Evolutionary conservation across 2,888 invertebrate genomes (phyloP), one percentile per base, ranked within the genome.

Genomic region (Osmoderma eremita): DNA sequence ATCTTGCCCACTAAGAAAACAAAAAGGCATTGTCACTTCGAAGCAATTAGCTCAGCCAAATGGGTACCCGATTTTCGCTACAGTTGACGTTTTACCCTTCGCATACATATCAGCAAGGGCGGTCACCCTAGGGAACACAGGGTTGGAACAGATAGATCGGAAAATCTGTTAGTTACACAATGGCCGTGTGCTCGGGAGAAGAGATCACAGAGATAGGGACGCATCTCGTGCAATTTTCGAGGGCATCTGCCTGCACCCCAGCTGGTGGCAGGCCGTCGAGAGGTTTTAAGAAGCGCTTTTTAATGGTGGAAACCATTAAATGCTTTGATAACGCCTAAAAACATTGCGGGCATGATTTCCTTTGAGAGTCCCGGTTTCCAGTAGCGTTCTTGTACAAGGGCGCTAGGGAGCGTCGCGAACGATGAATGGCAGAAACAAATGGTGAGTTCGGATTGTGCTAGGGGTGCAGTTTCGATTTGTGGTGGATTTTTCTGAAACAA

Each of bases 231-330:
- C 10, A 20, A 30, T 39, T 20, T 41, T 39, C 54, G 2, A 20
- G 54, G 54, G 54, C 4, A n/a, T 13, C 24, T 58, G 13, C 8
- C 45, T 13, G 45, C 22, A 10, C 22, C 42, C 15, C 24, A 4
- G 58, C 42, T 15, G 13, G n/a, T n/a, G n/a, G 22, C 8, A 15
- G 56, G 42, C 42, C 12, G 17, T 20, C 15, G 22, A 45, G 58
- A 45, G 24, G 15, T 24, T 58, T 30, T 45, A 42, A 58, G 58
- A 58, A 58, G 22, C 45, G 45, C 42, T 58, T 58, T 58, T 58
- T 58, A 58, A 58, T 58, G 58, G 58, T 13, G 58, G 45, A 58
- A 24, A 24, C 58, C 58, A 58, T 58, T 58, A 58, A 58, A 58
- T 45, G 42, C 58, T 58, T 58, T 58, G 58, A 42, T 58, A 58